phyloP scores from a whole-genome alignment of 2,888 invertebrate genomes.

The Cremastinae sp. region DNA sequence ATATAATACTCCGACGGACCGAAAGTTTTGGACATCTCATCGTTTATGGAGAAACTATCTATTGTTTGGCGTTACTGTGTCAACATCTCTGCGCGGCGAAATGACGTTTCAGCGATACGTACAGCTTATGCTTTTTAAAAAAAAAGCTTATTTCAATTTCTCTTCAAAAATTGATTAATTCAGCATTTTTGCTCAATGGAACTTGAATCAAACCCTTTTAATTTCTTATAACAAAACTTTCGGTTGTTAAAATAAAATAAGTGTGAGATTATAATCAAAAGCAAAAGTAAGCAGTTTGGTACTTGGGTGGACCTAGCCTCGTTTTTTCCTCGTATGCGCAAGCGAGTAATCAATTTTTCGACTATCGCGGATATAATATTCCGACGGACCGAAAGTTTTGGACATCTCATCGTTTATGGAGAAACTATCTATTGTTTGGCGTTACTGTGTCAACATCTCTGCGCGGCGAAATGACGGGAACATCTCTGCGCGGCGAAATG shows the following conservation, averaged over 20 bases:
- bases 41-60: conserved; percentile 22
- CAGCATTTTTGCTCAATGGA: too few species aligned
- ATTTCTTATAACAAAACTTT: too few species aligned
- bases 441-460: too few species aligned
- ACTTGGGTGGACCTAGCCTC: not conserved
- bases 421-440: conserved; percentile 29
- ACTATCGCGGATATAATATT: conserved; percentile 35
- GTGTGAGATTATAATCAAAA: not conserved
- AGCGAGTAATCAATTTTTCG: conserved; percentile 39
- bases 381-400: conserved; percentile 45
- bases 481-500: too few species aligned
- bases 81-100: too few species aligned
- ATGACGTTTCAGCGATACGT: too few species aligned
- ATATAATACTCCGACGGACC: conserved; percentile 39
- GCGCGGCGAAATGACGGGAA: too few species aligned
- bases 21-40: conserved; percentile 38
- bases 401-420: conserved; percentile 8
- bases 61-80: conserved; percentile 11
- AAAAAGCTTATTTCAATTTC: too few species aligned
- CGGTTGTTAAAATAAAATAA: conserved; percentile 3
- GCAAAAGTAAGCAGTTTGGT: conserved; percentile 17
- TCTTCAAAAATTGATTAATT: too few species aligned
- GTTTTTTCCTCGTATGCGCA: conserved; percentile 3
- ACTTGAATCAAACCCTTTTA: too few species aligned
- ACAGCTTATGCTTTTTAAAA: too few species aligned